Evolutionary conservation across 2,888 invertebrate species (phyloP).

Genomic region (Spicauda simplicius): DNA sequence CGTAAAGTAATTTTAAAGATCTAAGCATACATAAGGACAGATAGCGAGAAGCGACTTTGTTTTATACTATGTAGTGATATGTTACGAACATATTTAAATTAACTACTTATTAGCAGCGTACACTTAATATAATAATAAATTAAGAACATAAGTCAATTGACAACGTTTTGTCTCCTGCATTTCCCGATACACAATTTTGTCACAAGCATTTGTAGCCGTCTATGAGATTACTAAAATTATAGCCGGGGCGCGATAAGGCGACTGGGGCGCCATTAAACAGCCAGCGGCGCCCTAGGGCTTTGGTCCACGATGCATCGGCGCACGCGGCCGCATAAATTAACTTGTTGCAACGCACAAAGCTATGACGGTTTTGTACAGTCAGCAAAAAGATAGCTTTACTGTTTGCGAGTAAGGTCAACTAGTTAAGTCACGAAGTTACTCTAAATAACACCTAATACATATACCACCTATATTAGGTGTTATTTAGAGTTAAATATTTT

Average conservation of each 20-base stretch:
- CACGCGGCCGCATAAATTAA: conserved; percentile 66
- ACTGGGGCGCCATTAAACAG: conserved; percentile 9
- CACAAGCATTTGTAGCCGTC: conserved; percentile 14
- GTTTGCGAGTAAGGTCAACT: no score
- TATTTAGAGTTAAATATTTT: no score
- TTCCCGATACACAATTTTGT: neutral
- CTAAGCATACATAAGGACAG: no score
- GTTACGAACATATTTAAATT: no score
- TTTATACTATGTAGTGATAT: no score
- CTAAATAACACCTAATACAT: no score
- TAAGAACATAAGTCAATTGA: neutral
- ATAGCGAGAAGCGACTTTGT: no score
- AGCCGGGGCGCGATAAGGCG: conserved; percentile 11
- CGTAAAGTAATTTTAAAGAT: no score
- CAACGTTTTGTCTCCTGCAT: neutral
- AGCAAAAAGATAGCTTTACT: neutral
- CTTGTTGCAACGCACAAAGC: conserved; percentile 55
- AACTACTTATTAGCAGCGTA: no score
- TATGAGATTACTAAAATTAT: conserved; percentile 21
- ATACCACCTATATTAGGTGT: no score
- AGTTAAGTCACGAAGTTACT: no score
- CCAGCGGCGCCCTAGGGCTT: conserved; percentile 35
- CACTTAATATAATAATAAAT: neutral
- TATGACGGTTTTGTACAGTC: conserved; percentile 6
- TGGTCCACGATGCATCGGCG: conserved; percentile 55